Conservation (phyloP, 1,140 invertebrate species). For the Eueides isabella region DNA sequence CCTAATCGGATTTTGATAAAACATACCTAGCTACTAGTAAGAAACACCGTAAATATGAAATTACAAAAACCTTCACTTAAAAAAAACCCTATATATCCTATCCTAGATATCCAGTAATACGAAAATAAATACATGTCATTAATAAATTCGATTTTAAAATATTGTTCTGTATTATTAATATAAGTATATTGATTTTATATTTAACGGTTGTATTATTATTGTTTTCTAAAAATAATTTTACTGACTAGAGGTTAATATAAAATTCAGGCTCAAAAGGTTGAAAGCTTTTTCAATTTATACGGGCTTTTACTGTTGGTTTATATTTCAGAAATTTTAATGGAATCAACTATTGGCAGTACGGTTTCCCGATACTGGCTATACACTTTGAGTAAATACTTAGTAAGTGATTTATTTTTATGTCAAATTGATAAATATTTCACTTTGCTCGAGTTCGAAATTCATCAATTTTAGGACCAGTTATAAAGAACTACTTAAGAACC, state of each 20-base stretch:
- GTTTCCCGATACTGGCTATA: not conserved
- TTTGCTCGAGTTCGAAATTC: no score
- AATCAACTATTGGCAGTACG: constrained; percentile 18
- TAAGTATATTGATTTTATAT: not conserved
- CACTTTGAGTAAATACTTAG: not conserved
- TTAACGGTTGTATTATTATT: not conserved
- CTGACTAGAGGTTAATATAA: constrained; percentile 50
- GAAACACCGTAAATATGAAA: no score
- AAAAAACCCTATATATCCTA: no score
- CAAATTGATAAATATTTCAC: not conserved
- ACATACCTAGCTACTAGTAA: no score
- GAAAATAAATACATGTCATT: no score
- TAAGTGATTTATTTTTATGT: not conserved
- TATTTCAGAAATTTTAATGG: constrained; percentile 41
- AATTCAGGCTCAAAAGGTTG: constrained; percentile 46
- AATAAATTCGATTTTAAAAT: not conserved
- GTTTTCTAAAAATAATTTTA: constrained; percentile 47
- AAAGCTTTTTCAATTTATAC: constrained; percentile 60
- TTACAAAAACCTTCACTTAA: no score
- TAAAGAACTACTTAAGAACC: no score
- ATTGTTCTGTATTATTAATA: not conserved
- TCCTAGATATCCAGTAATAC: no score
- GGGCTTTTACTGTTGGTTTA: constrained; percentile 20
- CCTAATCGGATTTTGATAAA: no score
- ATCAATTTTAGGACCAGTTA: not conserved